These are phyloP conservation scores for Megamerina dolium DNA, from an alignment of 2,888 invertebrate genomes.

Conservation along the genomic window DNA sequence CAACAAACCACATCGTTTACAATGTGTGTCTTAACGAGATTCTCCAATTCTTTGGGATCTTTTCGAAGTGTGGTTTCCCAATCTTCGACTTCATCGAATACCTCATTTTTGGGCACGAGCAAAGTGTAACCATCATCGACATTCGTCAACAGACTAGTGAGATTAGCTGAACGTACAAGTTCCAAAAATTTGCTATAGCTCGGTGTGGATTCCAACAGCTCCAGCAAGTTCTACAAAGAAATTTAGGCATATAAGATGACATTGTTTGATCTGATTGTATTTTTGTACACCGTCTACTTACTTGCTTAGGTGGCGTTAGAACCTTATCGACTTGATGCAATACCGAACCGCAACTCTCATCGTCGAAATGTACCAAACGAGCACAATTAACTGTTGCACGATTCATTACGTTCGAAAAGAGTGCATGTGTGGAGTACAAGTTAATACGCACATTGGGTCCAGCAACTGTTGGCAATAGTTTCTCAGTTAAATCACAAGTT, in stretches of 20 bases:
- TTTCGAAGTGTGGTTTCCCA: slow-evolving; percentile 29
- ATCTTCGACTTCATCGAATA: slow-evolving; percentile 44
- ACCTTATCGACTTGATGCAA: slow-evolving; percentile 61
- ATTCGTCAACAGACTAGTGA: slow-evolving; percentile 40
- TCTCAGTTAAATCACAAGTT: slow-evolving; percentile 56
- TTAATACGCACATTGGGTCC: slow-evolving; percentile 55
- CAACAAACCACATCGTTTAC: slow-evolving; percentile 49
- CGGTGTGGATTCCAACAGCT: slow-evolving; percentile 40
- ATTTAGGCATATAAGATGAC: neutral
- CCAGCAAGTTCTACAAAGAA: slow-evolving; percentile 34
- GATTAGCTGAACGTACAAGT: slow-evolving; percentile 41
- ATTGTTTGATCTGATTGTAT: neutral
- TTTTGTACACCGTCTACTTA: slow-evolving; percentile 13
- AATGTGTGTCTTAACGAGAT: slow-evolving; percentile 44
- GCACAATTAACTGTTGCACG: slow-evolving; percentile 65
- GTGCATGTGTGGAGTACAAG: slow-evolving; percentile 55
- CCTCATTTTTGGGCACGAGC: slow-evolving; percentile 48
- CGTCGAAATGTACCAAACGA: slow-evolving; percentile 56
- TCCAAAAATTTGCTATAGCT: slow-evolving; percentile 47
- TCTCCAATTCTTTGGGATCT: slow-evolving; percentile 31
- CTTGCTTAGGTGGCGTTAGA: slow-evolving; percentile 46
- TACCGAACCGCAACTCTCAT: slow-evolving; percentile 62
- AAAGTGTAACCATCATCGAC: slow-evolving; percentile 40
- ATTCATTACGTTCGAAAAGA: slow-evolving; percentile 55
- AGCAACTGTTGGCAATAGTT: slow-evolving; percentile 51